A percentile compares a stretch with the other conserved stretches of the same genome.
Evolutionary conservation across 35 echinoderm and acorn worm species (phyloP).

Genomic region (Diadema setosum): DNA sequence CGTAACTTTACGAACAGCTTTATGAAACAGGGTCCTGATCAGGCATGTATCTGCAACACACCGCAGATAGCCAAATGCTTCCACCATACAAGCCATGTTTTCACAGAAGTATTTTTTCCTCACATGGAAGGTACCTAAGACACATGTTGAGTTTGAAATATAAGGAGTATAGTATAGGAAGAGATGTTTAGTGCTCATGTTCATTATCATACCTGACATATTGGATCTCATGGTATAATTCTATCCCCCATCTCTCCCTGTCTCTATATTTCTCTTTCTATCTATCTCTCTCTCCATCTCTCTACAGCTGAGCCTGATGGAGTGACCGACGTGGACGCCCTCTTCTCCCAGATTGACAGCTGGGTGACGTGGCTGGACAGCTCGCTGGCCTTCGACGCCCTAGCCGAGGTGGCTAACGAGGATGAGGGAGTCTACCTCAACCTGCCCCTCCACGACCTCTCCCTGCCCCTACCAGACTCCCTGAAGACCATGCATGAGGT

Average conservation of each 20-base stretch:
- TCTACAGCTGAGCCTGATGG: not conserved
- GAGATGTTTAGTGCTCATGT: too few relatives aligned
- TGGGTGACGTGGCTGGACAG: constrained; percentile 99
- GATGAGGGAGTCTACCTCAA: constrained; percentile 77
- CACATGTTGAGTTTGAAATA: too few relatives aligned
- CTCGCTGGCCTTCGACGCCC: constrained; percentile 95
- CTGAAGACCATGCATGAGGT: constrained; percentile 95
- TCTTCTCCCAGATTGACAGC: constrained; percentile 91
- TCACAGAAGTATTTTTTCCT: too few relatives aligned
- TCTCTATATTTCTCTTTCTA: not conserved
- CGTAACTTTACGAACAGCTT: too few relatives aligned
- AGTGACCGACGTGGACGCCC: not conserved
- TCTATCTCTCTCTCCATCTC: not conserved
- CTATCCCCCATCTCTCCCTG: not conserved
- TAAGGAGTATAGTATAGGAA: too few relatives aligned
- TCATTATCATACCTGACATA: too few relatives aligned
- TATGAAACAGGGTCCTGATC: too few relatives aligned
- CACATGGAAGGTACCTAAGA: too few relatives aligned
- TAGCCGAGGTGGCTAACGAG: constrained; percentile 91
- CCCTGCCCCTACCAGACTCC: constrained; percentile 74
- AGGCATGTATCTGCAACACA: too few relatives aligned
- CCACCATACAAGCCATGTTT: too few relatives aligned
- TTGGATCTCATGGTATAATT: too few relatives aligned
- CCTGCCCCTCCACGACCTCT: constrained; percentile 67
- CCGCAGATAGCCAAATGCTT: too few relatives aligned